Evolutionary conservation across 2,888 invertebrate species (phyloP), one percentile per base, ranked within the genome.

Genomic region (Phoenoteleia sp.): DNA sequence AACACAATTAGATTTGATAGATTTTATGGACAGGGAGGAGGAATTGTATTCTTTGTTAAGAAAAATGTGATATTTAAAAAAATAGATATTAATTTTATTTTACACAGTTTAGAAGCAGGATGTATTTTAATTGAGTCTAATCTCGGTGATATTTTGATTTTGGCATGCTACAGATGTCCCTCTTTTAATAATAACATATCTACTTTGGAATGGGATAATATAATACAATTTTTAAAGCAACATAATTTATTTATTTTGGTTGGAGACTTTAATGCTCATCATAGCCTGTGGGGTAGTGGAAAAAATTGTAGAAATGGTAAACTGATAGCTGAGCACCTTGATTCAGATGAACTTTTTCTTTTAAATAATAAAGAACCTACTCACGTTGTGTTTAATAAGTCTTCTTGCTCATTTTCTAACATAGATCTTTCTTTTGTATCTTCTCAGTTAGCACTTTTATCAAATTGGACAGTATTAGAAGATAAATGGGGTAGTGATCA

Each of bases 401-500:
- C 2, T 0, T 7, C n/a, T 1, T 60, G 25, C 15, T 23, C 36
- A 3, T 71, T 9, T 17, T 83, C 74, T 3, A 52, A 56, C 23
- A 69, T 84, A 23, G 79, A 84, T 36, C 29, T 84, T 0, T 47
- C 84, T 5, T 80, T 84, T 23, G 23, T 45, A 2, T 79, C 75
- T 0, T 15, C 47, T 0, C 17, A 33, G 1, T 25, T 79, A 23
- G 72, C 77, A 0, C 11, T 69, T 1, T 17, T 33, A 0, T 21
- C 29, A 21, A 6, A 49, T 15, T 83, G 84, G 84, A 4, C 13
- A 0, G 54, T 58, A 9, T 6, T 69, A 0, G 75, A 69, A 4
- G 80, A 80, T 9, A 21, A n/a, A 0, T 75, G 52, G 39, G 75
- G 79, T 2, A 75, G 79, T 33, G 75, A 80, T 15, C 84, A 84